Evolutionary conservation across 2,797 vertebrate genomes (phyloP).

Genomic region (Tokudaia muenninki): DNA sequence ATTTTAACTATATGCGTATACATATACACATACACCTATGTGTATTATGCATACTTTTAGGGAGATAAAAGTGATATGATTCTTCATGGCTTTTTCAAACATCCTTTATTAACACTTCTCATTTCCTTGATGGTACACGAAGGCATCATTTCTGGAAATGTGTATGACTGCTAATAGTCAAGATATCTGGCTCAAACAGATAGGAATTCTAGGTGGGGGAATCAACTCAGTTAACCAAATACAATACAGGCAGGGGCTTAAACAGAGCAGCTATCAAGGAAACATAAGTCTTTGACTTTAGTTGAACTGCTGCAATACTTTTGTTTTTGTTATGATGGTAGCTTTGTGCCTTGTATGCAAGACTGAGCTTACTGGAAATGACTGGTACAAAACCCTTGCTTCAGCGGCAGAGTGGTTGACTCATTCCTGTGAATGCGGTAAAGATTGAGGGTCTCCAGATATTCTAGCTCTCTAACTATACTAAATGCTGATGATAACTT

Average conservation of each 20-base stretch:
- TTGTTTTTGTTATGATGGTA: neutral
- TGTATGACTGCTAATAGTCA: neutral
- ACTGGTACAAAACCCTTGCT: neutral
- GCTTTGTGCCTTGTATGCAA: neutral
- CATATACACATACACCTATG: neutral
- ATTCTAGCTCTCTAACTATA: neutral
- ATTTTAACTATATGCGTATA: neutral
- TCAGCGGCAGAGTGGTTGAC: neutral
- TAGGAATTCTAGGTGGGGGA: neutral
- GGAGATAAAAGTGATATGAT: neutral
- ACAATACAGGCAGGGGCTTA: slow-evolving; percentile 28
- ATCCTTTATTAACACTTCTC: slow-evolving; percentile 2
- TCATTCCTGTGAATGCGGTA: neutral
- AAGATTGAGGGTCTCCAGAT: neutral
- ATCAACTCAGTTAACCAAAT: slow-evolving; percentile 44
- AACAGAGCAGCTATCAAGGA: neutral
- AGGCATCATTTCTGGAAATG: neutral
- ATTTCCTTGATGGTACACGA: slow-evolving; percentile 15
- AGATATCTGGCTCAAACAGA: neutral
- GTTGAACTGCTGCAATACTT: neutral
- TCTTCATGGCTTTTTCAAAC: neutral
- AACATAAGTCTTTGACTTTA: neutral
- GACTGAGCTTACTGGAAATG: neutral
- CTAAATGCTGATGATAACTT: neutral
- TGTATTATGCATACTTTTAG: neutral